These are phyloP conservation scores for Sycophila sp. DNA, from an alignment of 1,140 invertebrate genomes.

Conservation along the genomic window DNA sequence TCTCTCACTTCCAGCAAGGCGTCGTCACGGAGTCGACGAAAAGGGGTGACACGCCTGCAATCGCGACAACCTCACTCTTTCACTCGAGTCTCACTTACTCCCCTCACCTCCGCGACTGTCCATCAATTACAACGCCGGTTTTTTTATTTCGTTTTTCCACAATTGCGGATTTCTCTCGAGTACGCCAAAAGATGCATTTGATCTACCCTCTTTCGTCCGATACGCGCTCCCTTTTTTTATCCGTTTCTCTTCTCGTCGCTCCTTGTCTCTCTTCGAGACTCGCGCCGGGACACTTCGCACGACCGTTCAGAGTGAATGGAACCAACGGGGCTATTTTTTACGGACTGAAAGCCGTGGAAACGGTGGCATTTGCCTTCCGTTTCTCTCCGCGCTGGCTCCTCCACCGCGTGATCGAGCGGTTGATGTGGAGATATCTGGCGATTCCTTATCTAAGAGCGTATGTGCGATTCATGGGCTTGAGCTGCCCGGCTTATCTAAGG, in stretches of 20 bases:
- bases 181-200: conserved; percentile 43
- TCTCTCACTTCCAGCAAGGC: too few species aligned
- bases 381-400: conserved; percentile 16
- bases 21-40: too few species aligned
- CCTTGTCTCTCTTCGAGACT: conserved; percentile 34
- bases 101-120: conserved; percentile 41
- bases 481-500: conserved; percentile 48
- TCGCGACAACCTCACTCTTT: conserved; percentile 22
- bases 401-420: conserved; percentile 56
- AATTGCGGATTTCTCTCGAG: conserved; percentile 60
- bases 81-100: conserved; percentile 11
- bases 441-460: conserved; percentile 24
- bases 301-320: conserved; percentile 57
- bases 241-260: conserved; percentile 26
- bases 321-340: conserved; percentile 64
- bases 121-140: conserved; percentile 54
- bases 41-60: conserved; percentile 30
- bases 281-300: conserved; percentile 26
- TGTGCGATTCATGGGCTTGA: background rate
- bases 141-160: conserved; percentile 50
- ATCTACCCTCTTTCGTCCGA: conserved; percentile 40
- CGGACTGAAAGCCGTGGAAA: conserved; percentile 50
- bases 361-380: conserved; percentile 41
- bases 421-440: conserved; percentile 50
- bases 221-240: conserved; percentile 35